Conservation (phyloP, 2,113 vertebrate genomes). For the Salminus brasiliensis region DNA sequence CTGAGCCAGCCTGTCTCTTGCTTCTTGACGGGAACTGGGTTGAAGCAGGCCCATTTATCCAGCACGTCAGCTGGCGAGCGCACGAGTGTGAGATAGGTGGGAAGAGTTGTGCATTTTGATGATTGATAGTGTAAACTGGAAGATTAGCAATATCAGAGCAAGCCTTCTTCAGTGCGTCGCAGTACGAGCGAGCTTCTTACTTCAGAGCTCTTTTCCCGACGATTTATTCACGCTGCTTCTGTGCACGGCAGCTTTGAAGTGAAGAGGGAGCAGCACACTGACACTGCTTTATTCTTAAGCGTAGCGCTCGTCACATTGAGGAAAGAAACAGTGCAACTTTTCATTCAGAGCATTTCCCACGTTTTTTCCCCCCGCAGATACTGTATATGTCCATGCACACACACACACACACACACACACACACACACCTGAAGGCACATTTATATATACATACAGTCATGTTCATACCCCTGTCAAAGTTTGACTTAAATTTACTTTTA, state of each 20-base stretch:
- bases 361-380: not conserved
- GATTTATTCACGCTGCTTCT: not conserved
- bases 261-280: conserved; percentile 16
- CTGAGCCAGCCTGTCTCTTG: not conserved
- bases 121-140: conserved; percentile 43
- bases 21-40: not conserved
- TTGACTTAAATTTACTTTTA: too few species aligned
- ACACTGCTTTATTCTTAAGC: conserved; percentile 40
- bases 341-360: not conserved
- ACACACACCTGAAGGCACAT: not conserved
- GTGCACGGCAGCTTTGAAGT: not conserved
- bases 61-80: not conserved
- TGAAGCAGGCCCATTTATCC: not conserved
- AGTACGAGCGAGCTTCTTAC: conserved; percentile 27
- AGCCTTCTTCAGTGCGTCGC: not conserved
- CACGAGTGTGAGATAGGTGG: not conserved
- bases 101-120: conserved; percentile 21
- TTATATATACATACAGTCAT: too few species aligned
- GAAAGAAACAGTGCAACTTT: conserved; percentile 12
- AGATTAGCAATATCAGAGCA: conserved; percentile 42
- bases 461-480: too few species aligned
- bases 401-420: not conserved
- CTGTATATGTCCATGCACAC: not conserved
- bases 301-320: conserved; percentile 15
- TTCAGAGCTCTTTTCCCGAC: conserved; percentile 30